A percentile compares a stretch with the other conserved stretches of the same genome.
phyloP scores from a whole-genome alignment of 1,140 invertebrate genomes.

The Drosophila parabipectinata region DNA sequence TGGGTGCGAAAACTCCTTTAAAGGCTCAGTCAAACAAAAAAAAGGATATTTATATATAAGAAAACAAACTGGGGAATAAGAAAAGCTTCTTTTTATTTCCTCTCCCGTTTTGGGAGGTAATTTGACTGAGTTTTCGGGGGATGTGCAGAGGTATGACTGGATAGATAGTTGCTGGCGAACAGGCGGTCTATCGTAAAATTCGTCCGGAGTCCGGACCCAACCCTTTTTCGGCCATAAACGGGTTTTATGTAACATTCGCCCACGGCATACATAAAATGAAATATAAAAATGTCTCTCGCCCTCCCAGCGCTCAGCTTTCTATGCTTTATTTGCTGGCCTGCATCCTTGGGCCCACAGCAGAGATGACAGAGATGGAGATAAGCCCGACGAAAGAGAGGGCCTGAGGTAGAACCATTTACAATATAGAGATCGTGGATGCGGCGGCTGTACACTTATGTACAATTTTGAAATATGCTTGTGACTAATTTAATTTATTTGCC shows the following conservation, averaged over 20 bases:
- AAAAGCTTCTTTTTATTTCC: conserved; percentile 44
- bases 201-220: conserved; percentile 36
- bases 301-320: conserved; percentile 18
- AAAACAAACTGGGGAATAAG: conserved; percentile 23
- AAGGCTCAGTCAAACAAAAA: conserved; percentile 27
- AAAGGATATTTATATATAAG: neutral
- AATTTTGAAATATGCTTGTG: conserved; percentile 79
- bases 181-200: conserved; percentile 21
- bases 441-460: conserved; percentile 26
- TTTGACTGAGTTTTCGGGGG: conserved; percentile 38
- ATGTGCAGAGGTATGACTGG: neutral
- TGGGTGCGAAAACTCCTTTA: conserved; percentile 5
- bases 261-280: conserved; percentile 71
- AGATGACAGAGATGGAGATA: conserved; percentile 3
- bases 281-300: conserved; percentile 62
- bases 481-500: conserved; percentile 81
- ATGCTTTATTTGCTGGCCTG: conserved; percentile 56
- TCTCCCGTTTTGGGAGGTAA: conserved; percentile 29
- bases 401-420: conserved; percentile 13
- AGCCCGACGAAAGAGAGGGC: neutral
- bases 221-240: conserved; percentile 64
- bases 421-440: conserved; percentile 33
- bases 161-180: conserved; percentile 49
- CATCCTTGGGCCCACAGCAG: conserved; percentile 55
- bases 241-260: conserved; percentile 76